These are phyloP conservation scores for Neuroterus valhalla DNA, from an alignment of 1,140 invertebrate species.

Conservation along the genomic window DNA sequence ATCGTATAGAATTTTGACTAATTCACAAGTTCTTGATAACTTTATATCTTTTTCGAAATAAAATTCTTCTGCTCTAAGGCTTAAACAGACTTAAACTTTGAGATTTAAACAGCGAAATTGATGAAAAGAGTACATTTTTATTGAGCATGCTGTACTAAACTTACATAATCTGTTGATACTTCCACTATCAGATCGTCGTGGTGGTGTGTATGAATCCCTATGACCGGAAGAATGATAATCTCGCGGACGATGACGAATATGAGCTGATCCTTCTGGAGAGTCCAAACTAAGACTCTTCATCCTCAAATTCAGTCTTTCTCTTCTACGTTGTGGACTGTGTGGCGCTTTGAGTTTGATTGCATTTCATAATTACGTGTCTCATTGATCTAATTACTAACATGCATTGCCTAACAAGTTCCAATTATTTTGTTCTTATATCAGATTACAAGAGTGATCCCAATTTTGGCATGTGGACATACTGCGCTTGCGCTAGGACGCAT, in stretches of 20 bases:
- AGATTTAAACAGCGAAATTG: neutral
- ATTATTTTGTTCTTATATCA: conserved; percentile 30
- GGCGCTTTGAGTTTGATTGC: conserved; percentile 83
- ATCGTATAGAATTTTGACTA: neutral
- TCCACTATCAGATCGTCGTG: conserved; percentile 76
- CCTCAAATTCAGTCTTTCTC: conserved; percentile 95
- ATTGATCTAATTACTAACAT: conserved; percentile 49
- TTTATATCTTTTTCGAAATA: neutral
- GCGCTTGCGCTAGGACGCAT: no score
- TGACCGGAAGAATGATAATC: conserved; percentile 73
- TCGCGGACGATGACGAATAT: conserved; percentile 83
- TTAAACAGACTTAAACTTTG: no score
- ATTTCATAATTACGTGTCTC: conserved; percentile 56
- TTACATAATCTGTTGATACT: conserved; percentile 76
- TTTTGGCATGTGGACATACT: no score
- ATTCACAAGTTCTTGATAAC: neutral
- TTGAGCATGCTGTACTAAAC: conserved; percentile 40
- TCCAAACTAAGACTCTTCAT: conserved; percentile 98
- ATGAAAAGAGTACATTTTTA: neutral
- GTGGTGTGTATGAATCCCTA: conserved; percentile 72
- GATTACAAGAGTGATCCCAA: neutral
- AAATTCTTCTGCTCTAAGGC: neutral
- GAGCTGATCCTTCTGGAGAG: conserved; percentile 93
- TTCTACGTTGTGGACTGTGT: conserved; percentile 89
- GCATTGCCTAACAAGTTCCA: conserved; percentile 28